A percentile compares a stretch with the other conserved stretches of the same genome.
phyloP scores from a whole-genome alignment of 2,113 vertebrate genomes.

The Antechinus flavipes region DNA sequence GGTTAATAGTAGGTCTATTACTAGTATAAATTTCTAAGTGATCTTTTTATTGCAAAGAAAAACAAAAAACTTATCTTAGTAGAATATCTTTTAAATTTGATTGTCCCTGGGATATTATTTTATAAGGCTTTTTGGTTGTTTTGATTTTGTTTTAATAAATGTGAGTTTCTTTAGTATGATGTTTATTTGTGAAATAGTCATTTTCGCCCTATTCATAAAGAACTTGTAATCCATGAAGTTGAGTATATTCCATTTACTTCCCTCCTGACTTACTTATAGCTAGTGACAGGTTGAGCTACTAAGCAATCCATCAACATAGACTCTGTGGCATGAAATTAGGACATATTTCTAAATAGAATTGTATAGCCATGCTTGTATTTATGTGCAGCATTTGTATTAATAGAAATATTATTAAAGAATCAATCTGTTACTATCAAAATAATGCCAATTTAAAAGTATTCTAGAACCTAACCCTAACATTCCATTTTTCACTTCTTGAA shows the following conservation, averaged over 20 bases:
- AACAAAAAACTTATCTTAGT: not conserved
- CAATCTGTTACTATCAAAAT: not conserved
- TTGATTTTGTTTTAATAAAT: slow-evolving; percentile 2
- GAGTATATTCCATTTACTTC: not conserved
- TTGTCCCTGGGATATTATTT: not conserved
- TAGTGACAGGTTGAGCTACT: not conserved
- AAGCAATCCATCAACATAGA: not conserved
- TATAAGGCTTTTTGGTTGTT: not conserved
- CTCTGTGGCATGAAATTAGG: not conserved
- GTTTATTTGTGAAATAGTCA: not conserved
- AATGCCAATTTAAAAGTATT: not conserved
- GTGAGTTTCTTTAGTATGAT: slow-evolving; percentile 12
- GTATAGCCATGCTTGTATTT: not conserved
- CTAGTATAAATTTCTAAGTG: slow-evolving; percentile 41
- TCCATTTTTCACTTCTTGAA: not conserved
- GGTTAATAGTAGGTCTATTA: slow-evolving; percentile 47
- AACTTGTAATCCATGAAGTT: not conserved
- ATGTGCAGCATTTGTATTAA: not conserved
- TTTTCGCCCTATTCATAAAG: not conserved
- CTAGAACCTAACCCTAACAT: not conserved
- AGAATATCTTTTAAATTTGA: not conserved
- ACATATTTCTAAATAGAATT: not conserved
- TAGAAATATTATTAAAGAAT: slow-evolving; percentile 16
- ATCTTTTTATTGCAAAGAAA: slow-evolving; percentile 12
- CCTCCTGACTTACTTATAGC: not conserved